Conservation (phyloP, 2,797 vertebrate species). For the Arrhamphus sclerolepis region DNA sequence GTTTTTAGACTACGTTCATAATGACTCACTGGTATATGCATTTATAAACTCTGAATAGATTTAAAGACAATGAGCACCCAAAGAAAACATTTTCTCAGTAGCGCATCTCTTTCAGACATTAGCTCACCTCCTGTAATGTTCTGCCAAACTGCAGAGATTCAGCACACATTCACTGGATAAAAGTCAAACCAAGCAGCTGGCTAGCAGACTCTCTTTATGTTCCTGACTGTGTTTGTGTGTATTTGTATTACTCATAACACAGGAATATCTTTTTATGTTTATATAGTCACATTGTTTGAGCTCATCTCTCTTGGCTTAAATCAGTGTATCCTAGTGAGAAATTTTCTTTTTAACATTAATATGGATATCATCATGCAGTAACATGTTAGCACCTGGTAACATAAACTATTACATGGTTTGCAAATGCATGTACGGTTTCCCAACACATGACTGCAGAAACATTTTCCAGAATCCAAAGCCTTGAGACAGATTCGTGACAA, state of each 20-base stretch:
- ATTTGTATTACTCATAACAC: constrained; percentile 1
- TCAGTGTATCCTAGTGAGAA: not conserved
- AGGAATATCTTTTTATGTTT: constrained; percentile 7
- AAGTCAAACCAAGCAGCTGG: constrained; percentile 40
- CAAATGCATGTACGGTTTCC: too few relatives aligned
- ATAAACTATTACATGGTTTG: too few relatives aligned
- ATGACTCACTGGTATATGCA: too few relatives aligned
- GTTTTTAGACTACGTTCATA: not conserved
- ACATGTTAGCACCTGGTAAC: too few relatives aligned
- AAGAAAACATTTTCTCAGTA: constrained; percentile 14
- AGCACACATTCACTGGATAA: constrained; percentile 19
- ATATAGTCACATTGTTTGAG: constrained; percentile 2
- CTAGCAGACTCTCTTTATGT: constrained; percentile 6
- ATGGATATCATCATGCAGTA: not conserved
- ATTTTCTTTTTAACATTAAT: not conserved
- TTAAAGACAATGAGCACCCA: constrained; percentile 24
- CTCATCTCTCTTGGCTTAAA: not conserved
- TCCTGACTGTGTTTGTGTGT: constrained; percentile 13
- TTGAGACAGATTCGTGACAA: too few relatives aligned
- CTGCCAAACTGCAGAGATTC: constrained; percentile 30
- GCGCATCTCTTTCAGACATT: constrained; percentile 18
- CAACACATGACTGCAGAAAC: too few relatives aligned
- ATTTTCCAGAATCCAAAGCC: too few relatives aligned
- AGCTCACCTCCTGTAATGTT: constrained; percentile 17
- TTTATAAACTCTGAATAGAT: not conserved